These are phyloP conservation scores for Artemisiospiza belli DNA, from an alignment of 2,113 vertebrate species.

Conservation along the genomic window DNA sequence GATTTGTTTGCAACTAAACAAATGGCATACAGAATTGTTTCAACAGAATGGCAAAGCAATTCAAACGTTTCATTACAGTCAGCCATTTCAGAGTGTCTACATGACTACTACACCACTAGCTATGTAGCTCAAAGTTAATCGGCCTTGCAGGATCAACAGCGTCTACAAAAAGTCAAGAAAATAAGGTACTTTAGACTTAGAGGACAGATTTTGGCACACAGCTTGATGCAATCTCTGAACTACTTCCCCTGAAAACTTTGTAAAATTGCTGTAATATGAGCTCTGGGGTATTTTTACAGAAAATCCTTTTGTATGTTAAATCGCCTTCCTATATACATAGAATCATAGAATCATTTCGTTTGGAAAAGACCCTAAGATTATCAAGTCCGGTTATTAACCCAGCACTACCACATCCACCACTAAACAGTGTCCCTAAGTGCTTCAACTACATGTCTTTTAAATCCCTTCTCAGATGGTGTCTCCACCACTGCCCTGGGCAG, in stretches of 20 bases:
- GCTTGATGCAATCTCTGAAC: background rate
- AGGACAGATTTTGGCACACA: background rate
- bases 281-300: background rate
- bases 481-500: background rate
- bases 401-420: background rate
- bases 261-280: background rate
- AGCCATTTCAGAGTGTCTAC: background rate
- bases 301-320: background rate
- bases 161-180: background rate
- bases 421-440: background rate
- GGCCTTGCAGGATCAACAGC: background rate
- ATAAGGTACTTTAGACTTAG: background rate
- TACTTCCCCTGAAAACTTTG: background rate
- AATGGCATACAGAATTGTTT: constrained; percentile 1
- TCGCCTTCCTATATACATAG: background rate
- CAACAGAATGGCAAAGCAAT: background rate
- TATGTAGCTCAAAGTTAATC: background rate
- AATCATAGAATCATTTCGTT: background rate
- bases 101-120: background rate
- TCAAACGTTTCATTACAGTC: background rate
- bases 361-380: background rate
- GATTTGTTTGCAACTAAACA: constrained; percentile 43
- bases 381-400: background rate
- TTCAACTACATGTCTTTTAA: background rate
- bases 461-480: background rate